Evolutionary conservation across 2,888 invertebrate genomes (phyloP), one percentile per base, ranked within the genome.

Genomic region (Tolmerus cingulatus): DNA sequence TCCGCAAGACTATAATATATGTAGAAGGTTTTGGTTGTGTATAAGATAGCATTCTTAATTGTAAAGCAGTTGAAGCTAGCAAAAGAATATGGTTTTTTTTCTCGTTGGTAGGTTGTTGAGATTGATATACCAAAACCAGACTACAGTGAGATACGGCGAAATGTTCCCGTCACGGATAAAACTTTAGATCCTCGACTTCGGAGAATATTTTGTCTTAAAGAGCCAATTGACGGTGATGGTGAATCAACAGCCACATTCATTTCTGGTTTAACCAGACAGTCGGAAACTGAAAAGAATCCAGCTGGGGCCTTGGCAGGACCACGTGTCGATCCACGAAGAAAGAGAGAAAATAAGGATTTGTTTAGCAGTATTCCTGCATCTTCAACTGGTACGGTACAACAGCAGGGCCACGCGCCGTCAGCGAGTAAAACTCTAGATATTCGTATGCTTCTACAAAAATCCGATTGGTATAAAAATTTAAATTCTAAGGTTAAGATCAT

Each of bases 101-200:
- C 14, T 74, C 7, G 16, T 14, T 57, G 16, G n/a, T 14, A 90
- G 90, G 91, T 94, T 16, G 89, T 16, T 92, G 90, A 91, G 86
- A 90, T 96, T 86, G 95, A 95, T 87, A 95, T 97, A 90, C 96
- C 96, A 0, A 94, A 95, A 57, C 96, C 96, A 0, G 96, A 96
- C 91, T 97, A 96, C 90, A 95, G 95, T 0, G 96, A 96, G 88
- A 94, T 97, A 85, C 95, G 95, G 90, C 93, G 96, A 87, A 95
- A 94, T 89, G 95, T 95, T 87, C 95, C 96, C 90, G 95, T 95
- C 4, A 95, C 96, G 91, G 91, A 92, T 81, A 95, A 95, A 74
- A 93, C 95, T 76, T 94, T 95, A 43, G 97, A 97, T 93, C 97
- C 97, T 1, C 94, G 97, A 87, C 91, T 97, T 88, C 91, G 91